A percentile compares a stretch with the other conserved stretches of the same genome.
Evolutionary conservation across 2,888 invertebrate species (phyloP).

Genomic region (Micoletzkya japonica): DNA sequence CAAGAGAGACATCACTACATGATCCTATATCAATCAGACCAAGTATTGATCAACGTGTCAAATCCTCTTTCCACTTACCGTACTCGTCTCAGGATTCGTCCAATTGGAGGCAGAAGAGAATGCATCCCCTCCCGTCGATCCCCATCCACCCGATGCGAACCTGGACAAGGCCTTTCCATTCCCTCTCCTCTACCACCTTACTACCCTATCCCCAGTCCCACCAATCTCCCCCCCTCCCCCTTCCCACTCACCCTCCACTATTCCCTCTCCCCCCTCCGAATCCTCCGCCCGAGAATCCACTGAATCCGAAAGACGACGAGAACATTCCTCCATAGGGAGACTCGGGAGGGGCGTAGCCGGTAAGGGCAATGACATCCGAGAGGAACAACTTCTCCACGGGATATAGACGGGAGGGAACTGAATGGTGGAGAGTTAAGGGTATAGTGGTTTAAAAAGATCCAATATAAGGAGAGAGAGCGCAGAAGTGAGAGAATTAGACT

Average conservation of each 20-base stretch:
- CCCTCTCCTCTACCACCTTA: conserved; percentile 26
- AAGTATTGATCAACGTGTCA: too few relatives aligned
- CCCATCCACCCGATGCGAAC: too few relatives aligned
- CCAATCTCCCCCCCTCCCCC: too few relatives aligned
- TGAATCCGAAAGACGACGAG: not conserved
- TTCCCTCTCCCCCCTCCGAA: conserved; percentile 6
- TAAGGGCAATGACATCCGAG: conserved; percentile 55
- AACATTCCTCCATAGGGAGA: conserved; percentile 5
- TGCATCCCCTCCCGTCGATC: conserved; percentile 7
- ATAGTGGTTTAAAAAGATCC: too few relatives aligned
- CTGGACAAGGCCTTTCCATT: too few relatives aligned
- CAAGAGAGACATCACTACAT: not conserved
- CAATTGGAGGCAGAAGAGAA: conserved; percentile 14
- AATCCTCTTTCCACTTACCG: not conserved
- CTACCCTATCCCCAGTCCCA: too few relatives aligned
- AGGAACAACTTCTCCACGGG: conserved; percentile 53
- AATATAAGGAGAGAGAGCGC: not conserved
- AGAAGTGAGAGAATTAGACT: not conserved
- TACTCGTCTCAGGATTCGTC: conserved; percentile 4
- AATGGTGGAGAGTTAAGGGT: too few relatives aligned
- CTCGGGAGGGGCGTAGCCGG: conserved; percentile 44
- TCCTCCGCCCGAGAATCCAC: conserved; percentile 4
- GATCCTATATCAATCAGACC: not conserved
- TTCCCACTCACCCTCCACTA: not conserved
- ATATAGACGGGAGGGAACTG: conserved; percentile 55